These are phyloP conservation scores for Psittacula derbiana DNA, from an alignment of 2,797 vertebrate species.

Conservation along the genomic window DNA sequence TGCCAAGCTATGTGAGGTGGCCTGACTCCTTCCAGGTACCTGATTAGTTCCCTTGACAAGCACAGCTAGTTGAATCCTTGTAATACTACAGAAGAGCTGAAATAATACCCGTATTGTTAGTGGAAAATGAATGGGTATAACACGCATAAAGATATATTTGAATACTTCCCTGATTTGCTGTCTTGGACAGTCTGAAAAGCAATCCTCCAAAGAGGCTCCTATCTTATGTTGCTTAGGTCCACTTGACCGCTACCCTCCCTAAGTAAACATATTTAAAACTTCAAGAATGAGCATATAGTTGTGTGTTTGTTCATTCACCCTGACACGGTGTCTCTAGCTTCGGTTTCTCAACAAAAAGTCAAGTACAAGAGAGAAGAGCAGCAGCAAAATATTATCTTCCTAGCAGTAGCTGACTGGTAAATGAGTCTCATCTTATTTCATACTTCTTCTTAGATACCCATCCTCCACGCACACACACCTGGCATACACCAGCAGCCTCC, in stretches of 20 bases:
- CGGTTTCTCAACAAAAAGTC: not conserved
- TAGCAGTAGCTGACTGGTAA: not conserved
- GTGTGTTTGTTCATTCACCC: accelerated
- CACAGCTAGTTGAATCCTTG: not conserved
- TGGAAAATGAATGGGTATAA: not conserved
- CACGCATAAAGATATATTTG: not conserved
- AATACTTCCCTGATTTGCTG: not conserved
- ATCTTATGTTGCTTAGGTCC: not conserved
- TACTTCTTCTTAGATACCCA: not conserved
- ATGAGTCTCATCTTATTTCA: not conserved
- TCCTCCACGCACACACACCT: accelerated
- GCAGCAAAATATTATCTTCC: not conserved
- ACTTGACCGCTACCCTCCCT: not conserved
- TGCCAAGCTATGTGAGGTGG: not conserved
- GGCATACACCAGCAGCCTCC: not conserved
- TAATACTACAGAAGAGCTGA: not conserved
- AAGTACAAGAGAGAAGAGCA: not conserved
- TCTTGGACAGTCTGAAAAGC: not conserved
- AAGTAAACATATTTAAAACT: not conserved
- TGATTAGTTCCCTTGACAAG: not conserved
- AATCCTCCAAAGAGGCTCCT: not conserved
- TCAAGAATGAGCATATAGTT: not conserved
- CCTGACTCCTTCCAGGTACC: not conserved
- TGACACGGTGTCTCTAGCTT: not conserved
- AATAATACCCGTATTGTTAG: not conserved